These are phyloP conservation scores for Balanococcus diminutus DNA, from an alignment of 2,888 invertebrate species.

Conservation along the genomic window DNA sequence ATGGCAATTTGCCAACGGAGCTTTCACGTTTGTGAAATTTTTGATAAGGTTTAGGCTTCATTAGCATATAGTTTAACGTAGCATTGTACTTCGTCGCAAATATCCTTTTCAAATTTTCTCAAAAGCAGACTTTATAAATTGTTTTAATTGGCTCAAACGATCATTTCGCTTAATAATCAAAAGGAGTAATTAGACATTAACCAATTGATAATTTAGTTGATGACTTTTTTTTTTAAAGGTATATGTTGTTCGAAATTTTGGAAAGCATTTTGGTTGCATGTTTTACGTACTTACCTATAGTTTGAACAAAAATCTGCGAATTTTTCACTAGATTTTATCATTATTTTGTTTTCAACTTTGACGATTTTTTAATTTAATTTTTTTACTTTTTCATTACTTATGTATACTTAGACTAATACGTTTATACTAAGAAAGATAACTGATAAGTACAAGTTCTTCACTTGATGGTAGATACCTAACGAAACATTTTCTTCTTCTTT, in stretches of 20 bases:
- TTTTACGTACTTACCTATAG: not conserved
- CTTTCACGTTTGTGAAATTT: constrained; percentile 4
- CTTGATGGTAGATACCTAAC: not conserved
- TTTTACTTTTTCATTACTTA: too few relatives aligned
- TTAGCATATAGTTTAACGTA: constrained; percentile 16
- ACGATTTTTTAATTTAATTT: too few relatives aligned
- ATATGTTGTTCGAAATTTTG: not conserved
- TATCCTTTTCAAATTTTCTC: not conserved
- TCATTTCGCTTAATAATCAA: not conserved
- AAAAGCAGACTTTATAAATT: not conserved
- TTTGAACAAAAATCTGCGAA: not conserved
- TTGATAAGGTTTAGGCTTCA: not conserved
- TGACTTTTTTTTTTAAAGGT: not conserved
- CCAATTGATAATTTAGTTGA: not conserved
- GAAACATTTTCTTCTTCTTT: not conserved
- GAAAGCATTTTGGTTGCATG: not conserved
- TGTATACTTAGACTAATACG: too few relatives aligned
- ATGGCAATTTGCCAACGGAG: not conserved
- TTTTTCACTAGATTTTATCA: too few relatives aligned
- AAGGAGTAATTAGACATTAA: constrained; percentile 7
- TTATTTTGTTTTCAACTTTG: too few relatives aligned
- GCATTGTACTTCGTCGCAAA: not conserved
- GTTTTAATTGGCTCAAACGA: constrained; percentile 15
- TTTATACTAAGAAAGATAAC: too few relatives aligned
- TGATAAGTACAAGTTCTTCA: not conserved